Conservation (phyloP, 2,888 invertebrate species). For the Luffia ferchaultella region DNA sequence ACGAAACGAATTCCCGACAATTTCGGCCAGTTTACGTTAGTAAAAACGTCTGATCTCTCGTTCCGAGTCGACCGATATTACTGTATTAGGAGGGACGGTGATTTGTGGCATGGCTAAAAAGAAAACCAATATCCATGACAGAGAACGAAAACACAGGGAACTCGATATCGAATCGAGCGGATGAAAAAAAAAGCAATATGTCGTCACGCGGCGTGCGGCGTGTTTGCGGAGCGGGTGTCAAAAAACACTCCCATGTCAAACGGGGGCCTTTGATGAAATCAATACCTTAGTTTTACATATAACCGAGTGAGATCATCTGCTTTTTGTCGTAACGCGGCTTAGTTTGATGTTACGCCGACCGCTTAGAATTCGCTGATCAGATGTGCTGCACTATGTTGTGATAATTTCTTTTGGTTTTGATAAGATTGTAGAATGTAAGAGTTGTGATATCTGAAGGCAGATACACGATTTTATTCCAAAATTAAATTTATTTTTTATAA, state of each 20-base stretch:
- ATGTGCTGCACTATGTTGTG: too few species aligned
- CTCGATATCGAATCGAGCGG: constrained; percentile 39
- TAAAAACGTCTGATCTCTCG: too few species aligned
- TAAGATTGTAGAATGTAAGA: too few species aligned
- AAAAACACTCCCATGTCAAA: constrained; percentile 24
- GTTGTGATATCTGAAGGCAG: too few species aligned
- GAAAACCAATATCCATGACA: constrained; percentile 38
- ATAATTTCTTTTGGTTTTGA: too few species aligned
- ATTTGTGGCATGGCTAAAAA: constrained; percentile 29
- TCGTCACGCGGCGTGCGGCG: constrained; percentile 33
- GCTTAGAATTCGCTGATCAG: too few species aligned
- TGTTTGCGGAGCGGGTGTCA: constrained; percentile 43
- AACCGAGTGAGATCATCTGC: background rate
- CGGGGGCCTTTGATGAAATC: background rate
- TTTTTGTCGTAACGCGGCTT: background rate
- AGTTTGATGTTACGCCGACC: background rate
- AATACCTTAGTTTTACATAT: background rate
- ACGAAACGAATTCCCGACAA: too few species aligned
- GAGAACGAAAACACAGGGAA: constrained; percentile 36
- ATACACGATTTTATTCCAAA: too few species aligned
- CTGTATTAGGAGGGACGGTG: constrained; percentile 26
- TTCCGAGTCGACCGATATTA: constrained; percentile 10
- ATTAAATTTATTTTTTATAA: too few species aligned
- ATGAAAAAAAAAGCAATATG: constrained; percentile 54
- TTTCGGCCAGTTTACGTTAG: too few species aligned